Conservation (phyloP, 2,113 vertebrate genomes). For the Promerops cafer region DNA sequence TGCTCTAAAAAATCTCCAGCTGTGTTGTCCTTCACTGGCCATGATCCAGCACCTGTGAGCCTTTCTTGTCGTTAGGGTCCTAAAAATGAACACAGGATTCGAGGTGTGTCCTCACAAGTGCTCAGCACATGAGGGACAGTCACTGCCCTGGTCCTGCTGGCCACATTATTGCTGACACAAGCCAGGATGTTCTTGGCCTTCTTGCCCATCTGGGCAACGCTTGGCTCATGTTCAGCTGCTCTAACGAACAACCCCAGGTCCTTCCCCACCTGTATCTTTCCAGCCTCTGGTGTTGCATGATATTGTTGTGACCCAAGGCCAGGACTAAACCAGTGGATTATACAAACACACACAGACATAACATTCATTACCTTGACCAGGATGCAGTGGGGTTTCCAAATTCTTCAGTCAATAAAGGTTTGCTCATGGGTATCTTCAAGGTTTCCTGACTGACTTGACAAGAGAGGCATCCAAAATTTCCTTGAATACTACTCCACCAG, state of each 20-base stretch:
- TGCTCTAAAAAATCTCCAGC: not conserved
- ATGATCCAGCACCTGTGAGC: not conserved
- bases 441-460: not conserved
- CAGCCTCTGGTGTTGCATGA: not conserved
- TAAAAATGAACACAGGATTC: fast-evolving
- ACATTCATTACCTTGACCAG: not conserved
- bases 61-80: not conserved
- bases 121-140: not conserved
- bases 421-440: not conserved
- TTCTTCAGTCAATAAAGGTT: not conserved
- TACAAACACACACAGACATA: not conserved
- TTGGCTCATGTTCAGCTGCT: not conserved
- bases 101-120: fast-evolving
- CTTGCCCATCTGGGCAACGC: not conserved
- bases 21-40: not conserved
- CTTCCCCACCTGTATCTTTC: not conserved
- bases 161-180: not conserved
- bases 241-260: not conserved
- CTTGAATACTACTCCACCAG: not conserved
- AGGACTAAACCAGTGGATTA: not conserved
- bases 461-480: not conserved
- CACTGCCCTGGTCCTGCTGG: not conserved
- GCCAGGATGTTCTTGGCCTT: not conserved
- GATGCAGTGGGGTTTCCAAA: not conserved
- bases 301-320: too few species aligned